Conservation (phyloP, 2,797 vertebrate genomes). For the Podarcis siculus region DNA sequence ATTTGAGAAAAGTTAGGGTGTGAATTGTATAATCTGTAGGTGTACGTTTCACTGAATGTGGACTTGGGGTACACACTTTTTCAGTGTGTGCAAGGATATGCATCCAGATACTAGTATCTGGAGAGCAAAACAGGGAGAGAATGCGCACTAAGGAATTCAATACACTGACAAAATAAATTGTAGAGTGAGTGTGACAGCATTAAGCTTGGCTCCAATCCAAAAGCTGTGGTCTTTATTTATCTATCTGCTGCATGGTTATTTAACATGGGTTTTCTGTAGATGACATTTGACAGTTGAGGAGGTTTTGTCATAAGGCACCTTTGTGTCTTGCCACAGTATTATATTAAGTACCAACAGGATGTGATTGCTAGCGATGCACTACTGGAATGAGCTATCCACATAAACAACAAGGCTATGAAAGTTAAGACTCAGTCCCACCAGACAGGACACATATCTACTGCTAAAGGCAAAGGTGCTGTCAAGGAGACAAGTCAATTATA, state of each 20-base stretch:
- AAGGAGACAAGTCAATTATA: background rate
- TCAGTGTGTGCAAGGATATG: background rate
- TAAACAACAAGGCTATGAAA: background rate
- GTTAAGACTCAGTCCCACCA: background rate
- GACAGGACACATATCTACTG: background rate
- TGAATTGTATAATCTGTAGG: background rate
- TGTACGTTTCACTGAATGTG: background rate
- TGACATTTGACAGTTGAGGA: background rate
- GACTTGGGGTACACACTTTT: background rate
- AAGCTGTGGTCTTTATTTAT: background rate
- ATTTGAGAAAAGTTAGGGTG: background rate
- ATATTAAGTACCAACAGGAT: background rate
- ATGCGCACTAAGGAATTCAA: background rate
- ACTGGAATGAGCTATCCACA: background rate
- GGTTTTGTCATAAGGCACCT: background rate
- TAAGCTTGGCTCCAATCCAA: background rate
- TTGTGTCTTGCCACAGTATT: background rate
- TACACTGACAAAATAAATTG: background rate
- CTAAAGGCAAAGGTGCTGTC: background rate
- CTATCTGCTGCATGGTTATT: background rate
- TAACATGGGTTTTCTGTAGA: background rate
- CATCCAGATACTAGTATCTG: background rate
- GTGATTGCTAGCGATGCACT: background rate
- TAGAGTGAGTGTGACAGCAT: background rate
- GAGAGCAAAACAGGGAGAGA: too few relatives aligned